Evolutionary conservation across 2,113 vertebrate genomes (phyloP).

Genomic region (Melanerpes aurifrons): DNA sequence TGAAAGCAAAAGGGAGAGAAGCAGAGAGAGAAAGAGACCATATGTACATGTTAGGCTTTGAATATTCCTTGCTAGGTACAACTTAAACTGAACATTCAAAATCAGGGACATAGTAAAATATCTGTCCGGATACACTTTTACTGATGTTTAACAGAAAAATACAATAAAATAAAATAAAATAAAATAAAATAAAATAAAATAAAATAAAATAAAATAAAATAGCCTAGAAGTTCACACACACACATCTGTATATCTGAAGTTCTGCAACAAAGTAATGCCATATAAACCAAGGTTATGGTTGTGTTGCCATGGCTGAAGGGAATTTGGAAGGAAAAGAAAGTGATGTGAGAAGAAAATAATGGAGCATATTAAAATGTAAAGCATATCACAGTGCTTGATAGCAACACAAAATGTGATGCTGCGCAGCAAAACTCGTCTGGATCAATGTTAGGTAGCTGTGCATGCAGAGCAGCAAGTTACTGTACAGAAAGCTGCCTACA

Average conservation of each 20-base stretch:
- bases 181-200: not conserved
- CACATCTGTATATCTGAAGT: not conserved
- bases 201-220: not conserved
- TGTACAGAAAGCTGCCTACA: not conserved
- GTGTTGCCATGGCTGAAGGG: not conserved
- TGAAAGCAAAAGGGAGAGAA: not conserved
- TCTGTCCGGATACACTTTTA: not conserved
- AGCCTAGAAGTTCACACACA: not conserved
- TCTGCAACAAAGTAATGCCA: not conserved
- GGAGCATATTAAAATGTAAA: not conserved
- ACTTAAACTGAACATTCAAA: not conserved
- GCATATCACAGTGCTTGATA: not conserved
- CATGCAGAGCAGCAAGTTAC: not conserved
- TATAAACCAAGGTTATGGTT: not conserved
- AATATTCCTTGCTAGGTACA: not conserved
- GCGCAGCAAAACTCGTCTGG: not conserved
- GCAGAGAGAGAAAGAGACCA: not conserved
- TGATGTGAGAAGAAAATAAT: not conserved
- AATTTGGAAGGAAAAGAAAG: not conserved
- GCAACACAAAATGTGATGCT: not conserved
- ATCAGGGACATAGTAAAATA: not conserved
- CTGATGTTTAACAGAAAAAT: not conserved
- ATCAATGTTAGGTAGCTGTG: not conserved
- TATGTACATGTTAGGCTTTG: not conserved
- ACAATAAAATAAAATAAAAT: not conserved